Conservation (phyloP, 2,797 vertebrate genomes). For the Balearica regulorum region DNA sequence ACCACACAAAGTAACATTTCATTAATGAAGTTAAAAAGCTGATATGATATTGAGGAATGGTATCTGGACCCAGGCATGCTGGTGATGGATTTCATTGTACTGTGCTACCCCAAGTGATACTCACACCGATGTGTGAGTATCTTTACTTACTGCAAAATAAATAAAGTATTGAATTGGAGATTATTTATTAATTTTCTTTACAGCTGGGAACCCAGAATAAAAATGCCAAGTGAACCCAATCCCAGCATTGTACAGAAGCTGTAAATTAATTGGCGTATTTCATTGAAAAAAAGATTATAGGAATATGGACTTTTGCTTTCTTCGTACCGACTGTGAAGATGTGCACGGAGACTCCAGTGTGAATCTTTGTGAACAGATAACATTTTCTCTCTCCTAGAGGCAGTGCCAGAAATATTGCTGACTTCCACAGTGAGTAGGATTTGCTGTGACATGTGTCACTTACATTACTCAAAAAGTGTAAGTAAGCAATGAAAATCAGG, state of each 20-base stretch:
- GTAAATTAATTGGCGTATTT: background rate
- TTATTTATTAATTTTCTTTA: background rate
- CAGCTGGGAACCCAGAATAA: accelerated
- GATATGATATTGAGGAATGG: background rate
- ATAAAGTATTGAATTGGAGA: background rate
- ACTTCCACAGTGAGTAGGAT: background rate
- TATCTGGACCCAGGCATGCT: background rate
- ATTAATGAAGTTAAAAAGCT: slow-evolving; percentile 19
- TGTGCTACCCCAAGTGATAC: background rate
- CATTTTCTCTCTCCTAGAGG: background rate
- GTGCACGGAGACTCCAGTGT: background rate
- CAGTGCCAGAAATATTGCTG: background rate
- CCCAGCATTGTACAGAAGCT: accelerated
- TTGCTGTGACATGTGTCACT: background rate
- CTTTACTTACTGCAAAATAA: background rate
- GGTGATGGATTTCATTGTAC: background rate
- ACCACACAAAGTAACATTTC: slow-evolving; percentile 5
- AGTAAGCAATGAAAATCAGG: background rate
- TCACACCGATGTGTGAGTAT: background rate
- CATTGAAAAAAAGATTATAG: background rate
- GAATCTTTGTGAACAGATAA: background rate
- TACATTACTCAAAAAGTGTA: background rate
- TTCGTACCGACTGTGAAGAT: background rate
- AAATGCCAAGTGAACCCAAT: background rate
- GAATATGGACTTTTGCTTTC: background rate